These are phyloP conservation scores for Heteromurus nitidus DNA, from an alignment of 2,888 invertebrate species.

Conservation along the genomic window DNA sequence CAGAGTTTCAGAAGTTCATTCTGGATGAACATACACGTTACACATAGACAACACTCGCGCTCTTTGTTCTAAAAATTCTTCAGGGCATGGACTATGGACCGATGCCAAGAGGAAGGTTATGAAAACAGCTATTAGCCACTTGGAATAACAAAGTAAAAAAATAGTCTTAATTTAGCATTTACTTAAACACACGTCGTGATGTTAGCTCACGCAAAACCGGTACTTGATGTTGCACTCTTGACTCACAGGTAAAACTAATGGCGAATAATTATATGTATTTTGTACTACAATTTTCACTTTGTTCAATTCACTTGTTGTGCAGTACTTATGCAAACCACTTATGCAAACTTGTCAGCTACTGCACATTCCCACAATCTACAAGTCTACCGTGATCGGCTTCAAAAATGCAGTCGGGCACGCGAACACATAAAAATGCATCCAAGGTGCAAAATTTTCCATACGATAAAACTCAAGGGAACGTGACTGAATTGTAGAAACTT, in stretches of 20 bases:
- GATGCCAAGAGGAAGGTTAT: constrained; percentile 39
- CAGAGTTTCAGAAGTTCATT: too few relatives aligned
- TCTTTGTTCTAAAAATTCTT: constrained; percentile 6
- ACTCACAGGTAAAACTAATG: not conserved
- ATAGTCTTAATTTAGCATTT: constrained; percentile 28
- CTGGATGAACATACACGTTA: constrained; percentile 7
- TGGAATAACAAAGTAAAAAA: constrained; percentile 9
- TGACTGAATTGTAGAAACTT: constrained; percentile 19
- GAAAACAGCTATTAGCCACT: constrained; percentile 16
- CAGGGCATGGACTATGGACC: not conserved
- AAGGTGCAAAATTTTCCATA: not conserved
- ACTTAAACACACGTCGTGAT: not conserved
- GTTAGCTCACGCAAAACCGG: constrained; percentile 31
- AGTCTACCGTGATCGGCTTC: too few relatives aligned
- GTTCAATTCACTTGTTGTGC: too few relatives aligned
- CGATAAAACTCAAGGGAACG: constrained; percentile 22
- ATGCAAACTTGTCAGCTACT: too few relatives aligned
- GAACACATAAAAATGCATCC: not conserved
- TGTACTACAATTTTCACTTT: too few relatives aligned
- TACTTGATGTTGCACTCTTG: constrained; percentile 2
- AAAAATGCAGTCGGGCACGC: not conserved
- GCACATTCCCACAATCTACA: too few relatives aligned
- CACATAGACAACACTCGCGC: not conserved
- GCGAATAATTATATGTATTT: too few relatives aligned
- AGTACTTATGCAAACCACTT: too few relatives aligned